phyloP scores from a whole-genome alignment of 2,797 vertebrate species.

The Meriones psammophilus region DNA sequence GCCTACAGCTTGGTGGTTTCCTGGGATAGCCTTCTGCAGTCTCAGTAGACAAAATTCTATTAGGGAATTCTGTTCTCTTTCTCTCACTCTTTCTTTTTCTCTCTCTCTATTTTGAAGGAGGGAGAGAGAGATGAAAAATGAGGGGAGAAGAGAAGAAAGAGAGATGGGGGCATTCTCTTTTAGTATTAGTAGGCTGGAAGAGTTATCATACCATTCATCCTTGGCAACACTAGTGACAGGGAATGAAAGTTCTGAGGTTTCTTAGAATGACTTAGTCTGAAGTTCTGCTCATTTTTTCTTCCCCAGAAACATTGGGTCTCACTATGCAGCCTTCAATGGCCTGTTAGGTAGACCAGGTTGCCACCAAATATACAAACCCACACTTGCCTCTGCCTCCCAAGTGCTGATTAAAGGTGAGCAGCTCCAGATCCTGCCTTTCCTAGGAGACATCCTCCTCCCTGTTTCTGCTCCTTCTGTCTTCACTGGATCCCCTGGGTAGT shows the following conservation, averaged over 20 bases:
- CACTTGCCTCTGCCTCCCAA: too few relatives aligned
- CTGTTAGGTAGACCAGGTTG: background rate
- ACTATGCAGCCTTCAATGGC: background rate
- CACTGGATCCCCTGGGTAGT: background rate
- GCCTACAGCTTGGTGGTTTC: background rate
- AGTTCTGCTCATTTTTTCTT: background rate
- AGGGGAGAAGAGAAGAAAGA: background rate
- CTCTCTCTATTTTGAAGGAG: background rate
- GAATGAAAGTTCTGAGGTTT: background rate
- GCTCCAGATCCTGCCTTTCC: background rate
- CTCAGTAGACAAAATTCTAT: background rate
- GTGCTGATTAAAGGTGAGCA: background rate
- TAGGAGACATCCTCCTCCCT: background rate
- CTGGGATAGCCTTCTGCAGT: background rate
- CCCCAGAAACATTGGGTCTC: background rate
- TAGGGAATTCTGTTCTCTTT: background rate
- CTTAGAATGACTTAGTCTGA: background rate
- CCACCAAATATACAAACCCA: background rate
- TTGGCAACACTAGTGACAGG: rapidly evolving
- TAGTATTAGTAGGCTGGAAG: background rate
- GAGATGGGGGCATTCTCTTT: background rate
- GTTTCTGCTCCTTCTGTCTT: background rate
- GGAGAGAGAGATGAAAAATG: background rate
- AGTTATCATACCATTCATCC: background rate
- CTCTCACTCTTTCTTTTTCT: background rate